Percentiles rank a stretch among this genome's conserved stretches.
phyloP scores from a whole-genome alignment of 2,888 invertebrate species.

The Noctuana brunneofusca region DNA sequence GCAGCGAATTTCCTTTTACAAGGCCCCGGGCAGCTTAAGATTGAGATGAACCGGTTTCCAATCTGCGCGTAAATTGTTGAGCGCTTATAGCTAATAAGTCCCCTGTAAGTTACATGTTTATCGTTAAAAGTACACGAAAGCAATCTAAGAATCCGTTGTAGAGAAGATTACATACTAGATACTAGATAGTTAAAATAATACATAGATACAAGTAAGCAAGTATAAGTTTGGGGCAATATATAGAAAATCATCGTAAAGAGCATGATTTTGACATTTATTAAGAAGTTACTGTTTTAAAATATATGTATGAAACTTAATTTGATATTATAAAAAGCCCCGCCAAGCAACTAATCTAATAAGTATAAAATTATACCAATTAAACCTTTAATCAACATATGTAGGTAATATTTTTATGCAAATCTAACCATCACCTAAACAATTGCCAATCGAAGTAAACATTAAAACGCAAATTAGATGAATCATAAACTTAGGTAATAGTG shows the following conservation, averaged over 20 bases:
- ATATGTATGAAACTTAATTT: too few relatives aligned
- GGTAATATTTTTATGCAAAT: too few relatives aligned
- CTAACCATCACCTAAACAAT: not conserved
- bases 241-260: too few relatives aligned
- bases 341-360: too few relatives aligned
- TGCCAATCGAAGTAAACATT: slow-evolving; percentile 40
- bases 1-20: slow-evolving; percentile 42
- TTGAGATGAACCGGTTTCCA: slow-evolving; percentile 26
- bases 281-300: too few relatives aligned
- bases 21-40: slow-evolving; percentile 14
- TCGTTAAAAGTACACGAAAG: slow-evolving; percentile 22
- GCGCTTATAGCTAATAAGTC: slow-evolving; percentile 18
- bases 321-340: too few relatives aligned
- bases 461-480: slow-evolving; percentile 64
- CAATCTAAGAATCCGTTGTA: slow-evolving; percentile 24
- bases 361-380: too few relatives aligned
- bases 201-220: not conserved
- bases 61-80: slow-evolving; percentile 11
- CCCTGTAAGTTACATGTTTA: slow-evolving; percentile 8
- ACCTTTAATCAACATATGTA: too few relatives aligned
- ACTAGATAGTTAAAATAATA: slow-evolving; percentile 13
- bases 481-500: slow-evolving; percentile 65
- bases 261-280: too few relatives aligned
- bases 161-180: slow-evolving; percentile 26
- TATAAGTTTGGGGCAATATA: too few relatives aligned